phyloP scores from a whole-genome alignment of 2,888 invertebrate genomes.

The Dyspetes luteomarginatus region DNA sequence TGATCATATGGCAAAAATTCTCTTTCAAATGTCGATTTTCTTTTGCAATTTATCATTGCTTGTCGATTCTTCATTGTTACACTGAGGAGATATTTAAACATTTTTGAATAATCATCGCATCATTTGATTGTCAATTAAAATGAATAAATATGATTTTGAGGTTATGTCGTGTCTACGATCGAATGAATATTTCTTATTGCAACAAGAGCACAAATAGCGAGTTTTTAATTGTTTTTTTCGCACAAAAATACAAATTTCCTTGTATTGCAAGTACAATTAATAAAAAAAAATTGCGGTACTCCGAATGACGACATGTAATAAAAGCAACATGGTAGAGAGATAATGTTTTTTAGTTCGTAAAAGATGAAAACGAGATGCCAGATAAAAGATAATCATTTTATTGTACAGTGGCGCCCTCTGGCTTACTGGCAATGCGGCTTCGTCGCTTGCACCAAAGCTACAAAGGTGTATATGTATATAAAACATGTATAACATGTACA shows the following conservation, averaged over 20 bases:
- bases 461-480: too few species aligned
- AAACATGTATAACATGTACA: too few species aligned
- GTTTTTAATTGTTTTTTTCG: not conserved
- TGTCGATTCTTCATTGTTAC: constrained; percentile 3
- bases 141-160: not conserved
- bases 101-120: constrained; percentile 28
- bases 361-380: not conserved
- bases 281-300: too few species aligned
- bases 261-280: not conserved
- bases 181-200: not conserved
- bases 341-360: not conserved
- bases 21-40: not conserved
- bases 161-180: constrained; percentile 7
- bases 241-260: not conserved
- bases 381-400: not conserved
- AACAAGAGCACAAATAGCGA: not conserved
- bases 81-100: constrained; percentile 35
- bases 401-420: not conserved
- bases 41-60: not conserved
- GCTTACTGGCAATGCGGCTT: too few species aligned
- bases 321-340: not conserved
- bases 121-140: not conserved
- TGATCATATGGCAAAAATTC: not conserved
- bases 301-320: not conserved
- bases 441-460: too few species aligned